Evolutionary conservation across 2,888 invertebrate genomes (phyloP).

Genomic region (Pollenia angustigena): DNA sequence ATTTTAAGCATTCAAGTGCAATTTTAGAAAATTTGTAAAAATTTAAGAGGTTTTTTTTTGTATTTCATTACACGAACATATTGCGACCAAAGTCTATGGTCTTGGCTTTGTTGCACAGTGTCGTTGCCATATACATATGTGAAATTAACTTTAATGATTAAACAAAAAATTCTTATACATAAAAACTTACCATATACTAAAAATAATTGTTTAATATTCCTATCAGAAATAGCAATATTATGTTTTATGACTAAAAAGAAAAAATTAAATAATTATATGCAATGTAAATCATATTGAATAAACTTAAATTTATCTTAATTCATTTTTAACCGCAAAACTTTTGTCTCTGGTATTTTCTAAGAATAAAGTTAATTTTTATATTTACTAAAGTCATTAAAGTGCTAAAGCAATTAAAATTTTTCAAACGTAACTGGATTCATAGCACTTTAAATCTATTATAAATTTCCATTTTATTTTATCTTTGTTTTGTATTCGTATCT

Average conservation of each 20-base stretch:
- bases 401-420: slow-evolving; percentile 13
- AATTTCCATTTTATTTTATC: background rate
- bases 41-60: too few species aligned
- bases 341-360: background rate
- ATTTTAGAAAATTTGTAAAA: too few species aligned
- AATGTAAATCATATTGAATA: background rate
- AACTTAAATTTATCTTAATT: background rate
- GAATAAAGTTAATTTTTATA: background rate
- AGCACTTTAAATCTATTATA: slow-evolving; percentile 15
- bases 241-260: background rate
- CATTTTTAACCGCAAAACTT: slow-evolving; percentile 11
- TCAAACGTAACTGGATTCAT: background rate
- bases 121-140: too few species aligned
- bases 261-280: slow-evolving; percentile 1
- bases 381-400: background rate
- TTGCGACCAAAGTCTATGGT: too few species aligned
- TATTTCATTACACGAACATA: too few species aligned
- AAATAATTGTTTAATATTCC: background rate
- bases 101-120: too few species aligned
- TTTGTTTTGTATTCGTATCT: background rate
- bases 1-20: too few species aligned
- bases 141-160: too few species aligned
- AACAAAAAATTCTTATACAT: too few species aligned
- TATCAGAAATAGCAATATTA: background rate
- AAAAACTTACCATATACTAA: background rate